A percentile compares a stretch with the other conserved stretches of the same genome.
These are phyloP conservation scores for Pasiphila rectangulata DNA, from an alignment of 2,888 invertebrate genomes.

Conservation along the genomic window DNA sequence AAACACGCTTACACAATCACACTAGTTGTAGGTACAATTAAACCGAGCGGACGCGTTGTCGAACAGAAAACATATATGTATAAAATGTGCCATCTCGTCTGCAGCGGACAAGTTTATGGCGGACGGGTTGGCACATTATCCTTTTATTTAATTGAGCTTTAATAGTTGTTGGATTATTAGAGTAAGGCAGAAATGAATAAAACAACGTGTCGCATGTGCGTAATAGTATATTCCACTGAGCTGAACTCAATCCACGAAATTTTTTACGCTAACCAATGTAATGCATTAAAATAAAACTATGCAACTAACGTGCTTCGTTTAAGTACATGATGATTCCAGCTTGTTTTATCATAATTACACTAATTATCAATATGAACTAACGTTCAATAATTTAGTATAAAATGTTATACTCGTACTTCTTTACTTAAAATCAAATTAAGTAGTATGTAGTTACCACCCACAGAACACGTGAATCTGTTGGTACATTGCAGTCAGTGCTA, in stretches of 20 bases:
- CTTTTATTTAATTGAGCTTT: too few relatives aligned
- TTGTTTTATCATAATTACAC: conserved; percentile 37
- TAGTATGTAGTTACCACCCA: conserved; percentile 34
- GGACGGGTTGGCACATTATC: too few relatives aligned
- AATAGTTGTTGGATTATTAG: too few relatives aligned
- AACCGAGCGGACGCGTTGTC: too few relatives aligned
- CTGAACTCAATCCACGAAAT: conserved; percentile 69
- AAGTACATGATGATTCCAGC: conserved; percentile 36
- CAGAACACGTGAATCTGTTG: background rate
- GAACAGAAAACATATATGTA: too few relatives aligned
- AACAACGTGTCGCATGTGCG: conserved; percentile 74
- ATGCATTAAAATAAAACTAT: conserved; percentile 65
- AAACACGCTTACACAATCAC: too few relatives aligned
- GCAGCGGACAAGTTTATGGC: too few relatives aligned
- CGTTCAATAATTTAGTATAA: conserved; percentile 62
- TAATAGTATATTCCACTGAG: conserved; percentile 76
- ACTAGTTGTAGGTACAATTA: too few relatives aligned
- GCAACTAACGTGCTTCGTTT: conserved; percentile 74
- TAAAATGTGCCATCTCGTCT: too few relatives aligned
- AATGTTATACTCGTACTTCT: conserved; percentile 48
- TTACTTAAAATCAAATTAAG: conserved; percentile 54
- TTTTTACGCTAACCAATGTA: conserved; percentile 69
- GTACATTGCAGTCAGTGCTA: background rate
- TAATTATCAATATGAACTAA: conserved; percentile 58
- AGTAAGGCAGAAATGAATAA: conserved; percentile 40